Evolutionary conservation across 2,113 vertebrate species (phyloP), one percentile per base, ranked within the genome.

Genomic region (Malurus cyaneus): DNA sequence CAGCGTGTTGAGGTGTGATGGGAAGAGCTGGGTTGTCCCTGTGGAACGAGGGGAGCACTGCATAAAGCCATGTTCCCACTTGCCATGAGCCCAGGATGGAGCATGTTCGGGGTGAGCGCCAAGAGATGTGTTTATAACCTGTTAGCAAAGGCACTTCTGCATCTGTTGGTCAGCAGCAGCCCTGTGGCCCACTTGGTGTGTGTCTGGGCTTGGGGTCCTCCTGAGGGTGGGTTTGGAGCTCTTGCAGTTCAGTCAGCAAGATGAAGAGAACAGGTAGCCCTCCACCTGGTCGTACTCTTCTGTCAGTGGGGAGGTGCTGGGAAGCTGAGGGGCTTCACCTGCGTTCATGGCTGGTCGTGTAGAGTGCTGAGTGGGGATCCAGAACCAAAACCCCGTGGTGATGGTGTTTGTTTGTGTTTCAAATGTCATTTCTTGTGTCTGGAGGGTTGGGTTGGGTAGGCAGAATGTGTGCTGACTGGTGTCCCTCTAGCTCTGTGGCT

Each of bases 151-250:
- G 31, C 25, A 8, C 7, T 26, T 62, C 49, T 31, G 60, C 56
- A 39, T 39, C 39, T 39, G 11, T 39, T 39, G 39, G 28, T 42
- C 60, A 31, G 56, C 20, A 29, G 53, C 60, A 72, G 46, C 53
- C 25, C 0, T 0, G 14, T 65, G 76, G 10, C n/a, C 81, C 0
- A 0, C 14, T 53, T 24, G 18, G 36, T 9, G 12, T 69, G 15
- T 44, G 3, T 54, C 2, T 2, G 3, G 23, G 36, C 61, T 60
- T 57, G 50, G n/a, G 20, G 14, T 46, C 56, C n/a, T 77, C 54
- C 46, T 56, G 31, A 67, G 44, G 8, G 3, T 47, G 57, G 15
- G 5, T n/a, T 8, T 2, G 4, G 32, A 44, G 21, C 7, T 54
- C 7, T n/a, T 91, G 41, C 47, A 12, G 14, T 60, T 76, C 18